Base-by-base conservation (phyloP, 2,888 invertebrate species). In the Philopedon plagiatum region DNA sequence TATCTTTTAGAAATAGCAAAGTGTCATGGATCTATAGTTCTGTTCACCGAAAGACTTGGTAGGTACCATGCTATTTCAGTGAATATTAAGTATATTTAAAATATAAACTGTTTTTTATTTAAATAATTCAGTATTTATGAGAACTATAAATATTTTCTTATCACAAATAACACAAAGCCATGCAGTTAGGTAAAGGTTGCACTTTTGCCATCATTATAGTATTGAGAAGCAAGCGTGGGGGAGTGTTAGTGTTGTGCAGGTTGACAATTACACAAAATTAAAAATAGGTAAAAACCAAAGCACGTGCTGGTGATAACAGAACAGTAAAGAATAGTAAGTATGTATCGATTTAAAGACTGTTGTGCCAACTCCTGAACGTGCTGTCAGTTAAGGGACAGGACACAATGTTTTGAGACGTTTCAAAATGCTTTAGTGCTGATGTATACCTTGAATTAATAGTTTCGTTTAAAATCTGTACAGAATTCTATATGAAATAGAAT, bases 271-370 rank as follows among this genome's bases (percentile, higher is more conserved):
- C 8, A 29, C 26, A 7, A 54, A 54, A 54, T 49, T 18, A 54
- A 54, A 18, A 54, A 5, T 13, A 29, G 9, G 1, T 21, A 29
- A 62, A 62, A 49, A 54, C 23, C 29, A 13, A 54, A 54, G 51
- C 51, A 54, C 51, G 29, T 54, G 51, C 51, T 5, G 29, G 51
- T 54, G 51, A 54, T 15, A 62, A 32, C 15, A 18, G 1, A 54
- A 15, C n/a, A 37, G 3, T n/a, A 26, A 1, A n/a, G 49, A n/a
- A 37, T 18, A 19, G 34, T 32, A 15, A 15, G n/a, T 51, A 51
- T 37, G 63, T 63, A 63, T 51, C 63, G 54, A 51, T 51, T 63
- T 63, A 63, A 63, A 11, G 5, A 56, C 29, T 15, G 11, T 46
- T 23, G 46, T 21, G 3, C n/a, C 39, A 39, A 39, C 15, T 39